Evolutionary conservation across 2,797 vertebrate species (phyloP), one percentile per base, ranked within the genome.

Genomic region (Dermochelys coriacea): DNA sequence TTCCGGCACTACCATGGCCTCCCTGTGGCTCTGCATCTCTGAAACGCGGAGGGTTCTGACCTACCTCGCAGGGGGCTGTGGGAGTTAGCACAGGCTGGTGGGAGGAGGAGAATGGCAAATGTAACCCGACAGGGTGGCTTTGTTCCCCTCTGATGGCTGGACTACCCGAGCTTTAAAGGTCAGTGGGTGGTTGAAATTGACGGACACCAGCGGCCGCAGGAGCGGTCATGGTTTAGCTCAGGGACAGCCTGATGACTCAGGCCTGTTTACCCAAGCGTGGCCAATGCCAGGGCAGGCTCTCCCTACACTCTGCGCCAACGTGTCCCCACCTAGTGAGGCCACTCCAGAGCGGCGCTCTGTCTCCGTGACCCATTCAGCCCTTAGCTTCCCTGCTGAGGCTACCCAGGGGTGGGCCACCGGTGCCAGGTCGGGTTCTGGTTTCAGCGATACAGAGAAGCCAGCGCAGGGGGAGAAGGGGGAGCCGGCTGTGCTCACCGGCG

Each of bases 231-330:
- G n/a, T 5, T 9, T 23, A 23, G n/a, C 9, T n/a, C 31, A 34
- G 15, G 31, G 31, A 27, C 55, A 31, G 27, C 57, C 27, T 12
- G 29, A 11, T 19, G 78, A 31, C 49, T 34, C 79, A 19, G 50
- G n/a, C 31, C 21, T 21, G n/a, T 80, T 16, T 6, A 29, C 8
- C 41, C 41, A 14, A 71, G 12, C 23, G 12, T 10, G n/a, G 79
- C 31, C 49, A 18, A n/a, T 4, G 18, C 31, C 23, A 31, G 50
- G 57, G 19, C 12, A 49, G 8, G 7, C 12, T 5, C 49, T 51
- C 1, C 0, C 2, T 34, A 37, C 34, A 51, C 10, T 12, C 23
- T 1, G n/a, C 37, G 19, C 16, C 1, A 7, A 4, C 0, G 0
- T 5, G 5, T 55, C 78, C 52, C 49, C 49, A 54, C 0, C 14